Percentiles rank a stretch among this genome's conserved stretches.
phyloP scores from a whole-genome alignment of 2,797 vertebrate genomes.

The Sciurus carolinensis region DNA sequence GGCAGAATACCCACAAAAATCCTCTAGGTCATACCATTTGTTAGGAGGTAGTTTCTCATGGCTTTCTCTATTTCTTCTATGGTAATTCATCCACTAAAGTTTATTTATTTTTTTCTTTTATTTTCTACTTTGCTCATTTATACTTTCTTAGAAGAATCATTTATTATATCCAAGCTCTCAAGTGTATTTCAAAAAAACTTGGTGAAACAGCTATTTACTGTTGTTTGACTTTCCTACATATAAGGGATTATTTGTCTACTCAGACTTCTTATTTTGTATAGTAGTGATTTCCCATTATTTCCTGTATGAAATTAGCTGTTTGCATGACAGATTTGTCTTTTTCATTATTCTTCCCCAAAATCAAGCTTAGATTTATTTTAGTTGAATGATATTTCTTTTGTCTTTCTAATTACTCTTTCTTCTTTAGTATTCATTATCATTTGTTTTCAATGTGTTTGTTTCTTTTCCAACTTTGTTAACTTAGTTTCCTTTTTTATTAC shows the following conservation, averaged over 20 bases:
- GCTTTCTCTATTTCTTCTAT: background rate
- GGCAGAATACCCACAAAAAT: background rate
- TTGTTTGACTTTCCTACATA: background rate
- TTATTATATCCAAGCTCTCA: background rate
- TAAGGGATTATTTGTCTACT: background rate
- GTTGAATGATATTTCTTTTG: background rate
- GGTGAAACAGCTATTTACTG: background rate
- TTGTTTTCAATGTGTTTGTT: background rate
- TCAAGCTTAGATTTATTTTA: background rate
- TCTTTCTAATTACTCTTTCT: background rate
- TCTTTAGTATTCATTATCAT: background rate
- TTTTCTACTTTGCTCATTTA: background rate
- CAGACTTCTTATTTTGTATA: background rate
- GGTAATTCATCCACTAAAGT: background rate
- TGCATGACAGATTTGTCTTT: background rate
- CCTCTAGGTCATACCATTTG: background rate
- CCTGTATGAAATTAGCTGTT: background rate
- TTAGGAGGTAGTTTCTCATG: background rate
- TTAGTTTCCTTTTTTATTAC: background rate
- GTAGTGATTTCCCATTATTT: background rate
- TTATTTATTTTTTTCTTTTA: too few relatives aligned
- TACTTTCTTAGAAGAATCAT: background rate
- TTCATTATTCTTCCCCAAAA: background rate
- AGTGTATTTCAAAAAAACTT: too few relatives aligned
- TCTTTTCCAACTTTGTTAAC: background rate